Percentiles rank a stretch among this genome's conserved stretches.
phyloP scores from a whole-genome alignment of 2,113 vertebrate genomes.

The Dasyornis broadbenti region DNA sequence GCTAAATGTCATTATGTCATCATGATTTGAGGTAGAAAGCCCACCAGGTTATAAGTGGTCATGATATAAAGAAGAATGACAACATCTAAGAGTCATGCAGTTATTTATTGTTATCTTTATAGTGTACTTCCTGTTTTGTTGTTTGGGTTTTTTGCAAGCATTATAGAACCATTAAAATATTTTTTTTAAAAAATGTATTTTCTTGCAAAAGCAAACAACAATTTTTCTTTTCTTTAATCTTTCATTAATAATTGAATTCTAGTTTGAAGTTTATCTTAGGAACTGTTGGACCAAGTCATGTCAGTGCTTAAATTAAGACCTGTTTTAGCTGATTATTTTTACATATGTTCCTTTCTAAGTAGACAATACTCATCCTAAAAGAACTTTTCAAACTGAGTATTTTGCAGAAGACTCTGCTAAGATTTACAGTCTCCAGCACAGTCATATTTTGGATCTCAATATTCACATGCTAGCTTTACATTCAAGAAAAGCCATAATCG shows the following conservation, averaged over 20 bases:
- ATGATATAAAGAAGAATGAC: neutral
- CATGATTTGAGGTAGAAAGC: neutral
- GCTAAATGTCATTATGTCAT: neutral
- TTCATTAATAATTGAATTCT: neutral
- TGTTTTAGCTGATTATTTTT: neutral
- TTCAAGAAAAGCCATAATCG: neutral
- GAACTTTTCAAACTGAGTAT: neutral
- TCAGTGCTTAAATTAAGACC: neutral
- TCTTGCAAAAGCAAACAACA: neutral
- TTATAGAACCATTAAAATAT: neutral
- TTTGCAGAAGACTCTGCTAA: neutral
- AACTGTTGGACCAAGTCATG: neutral
- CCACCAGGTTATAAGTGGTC: neutral
- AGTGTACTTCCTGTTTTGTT: neutral
- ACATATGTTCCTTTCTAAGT: neutral
- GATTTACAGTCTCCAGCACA: neutral
- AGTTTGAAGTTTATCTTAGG: neutral
- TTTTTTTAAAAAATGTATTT: neutral
- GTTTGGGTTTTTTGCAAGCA: neutral
- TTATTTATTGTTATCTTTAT: neutral
- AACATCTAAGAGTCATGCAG: neutral
- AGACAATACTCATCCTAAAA: neutral
- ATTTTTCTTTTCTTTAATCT: neutral
- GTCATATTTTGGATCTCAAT: neutral
- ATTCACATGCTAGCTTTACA: fast-evolving